phyloP scores from a whole-genome alignment of 2,113 vertebrate genomes.

The Glaucidium brasilianum region DNA sequence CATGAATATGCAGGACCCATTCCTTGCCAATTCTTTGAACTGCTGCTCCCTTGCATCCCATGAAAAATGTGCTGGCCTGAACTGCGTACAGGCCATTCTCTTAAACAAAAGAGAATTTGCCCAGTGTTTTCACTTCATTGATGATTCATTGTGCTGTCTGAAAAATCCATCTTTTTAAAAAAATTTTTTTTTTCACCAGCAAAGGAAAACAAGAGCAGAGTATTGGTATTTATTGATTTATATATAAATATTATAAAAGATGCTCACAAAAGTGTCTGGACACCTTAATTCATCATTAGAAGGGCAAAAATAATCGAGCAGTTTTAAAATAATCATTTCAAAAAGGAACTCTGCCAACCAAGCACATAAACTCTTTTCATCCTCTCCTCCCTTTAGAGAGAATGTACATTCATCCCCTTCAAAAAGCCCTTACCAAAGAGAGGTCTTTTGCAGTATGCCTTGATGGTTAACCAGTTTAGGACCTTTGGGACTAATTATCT shows the following conservation, averaged over 20 bases:
- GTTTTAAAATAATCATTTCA: neutral
- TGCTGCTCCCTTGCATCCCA: constrained; percentile 54
- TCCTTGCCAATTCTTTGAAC: constrained; percentile 57
- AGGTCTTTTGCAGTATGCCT: neutral
- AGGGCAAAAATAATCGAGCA: neutral
- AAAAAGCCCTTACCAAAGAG: neutral
- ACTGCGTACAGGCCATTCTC: constrained; percentile 32
- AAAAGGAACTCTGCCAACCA: neutral
- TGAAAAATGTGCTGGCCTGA: constrained; percentile 58
- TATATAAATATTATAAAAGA: neutral
- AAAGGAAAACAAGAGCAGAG: neutral
- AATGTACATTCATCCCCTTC: neutral
- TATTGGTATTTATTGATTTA: neutral
- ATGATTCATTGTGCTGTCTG: constrained; percentile 41
- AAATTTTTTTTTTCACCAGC: neutral
- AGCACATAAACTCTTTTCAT: neutral
- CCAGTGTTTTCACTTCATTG: constrained; percentile 36
- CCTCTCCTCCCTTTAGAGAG: neutral
- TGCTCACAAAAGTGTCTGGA: neutral
- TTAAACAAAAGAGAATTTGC: constrained; percentile 57
- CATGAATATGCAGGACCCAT: constrained; percentile 56
- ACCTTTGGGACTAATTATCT: neutral
- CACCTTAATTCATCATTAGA: neutral
- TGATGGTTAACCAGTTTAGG: constrained; percentile 6
- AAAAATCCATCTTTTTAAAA: neutral